Conservation (phyloP, 2,113 vertebrate species). For the Mixornis gularis region DNA sequence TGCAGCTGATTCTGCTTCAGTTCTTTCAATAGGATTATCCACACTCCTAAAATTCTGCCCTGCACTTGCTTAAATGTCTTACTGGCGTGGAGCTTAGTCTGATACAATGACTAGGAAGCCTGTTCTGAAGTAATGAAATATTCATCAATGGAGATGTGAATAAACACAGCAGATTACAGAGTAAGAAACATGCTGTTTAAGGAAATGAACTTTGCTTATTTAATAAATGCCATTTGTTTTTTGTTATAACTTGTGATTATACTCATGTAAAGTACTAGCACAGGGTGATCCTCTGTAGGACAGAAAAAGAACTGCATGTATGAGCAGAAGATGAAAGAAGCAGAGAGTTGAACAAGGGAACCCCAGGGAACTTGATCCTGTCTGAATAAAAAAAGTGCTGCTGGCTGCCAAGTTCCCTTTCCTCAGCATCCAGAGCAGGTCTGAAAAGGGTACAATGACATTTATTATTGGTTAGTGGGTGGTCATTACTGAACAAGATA, state of each 20-base stretch:
- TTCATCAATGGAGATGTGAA: background rate
- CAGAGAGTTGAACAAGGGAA: background rate
- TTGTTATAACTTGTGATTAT: background rate
- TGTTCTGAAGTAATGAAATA: constrained; percentile 1
- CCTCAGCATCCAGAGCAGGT: background rate
- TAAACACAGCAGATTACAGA: background rate
- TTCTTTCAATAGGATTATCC: background rate
- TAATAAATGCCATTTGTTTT: background rate
- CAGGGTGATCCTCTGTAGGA: background rate
- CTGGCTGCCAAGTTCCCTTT: constrained; percentile 6
- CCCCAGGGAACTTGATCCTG: background rate
- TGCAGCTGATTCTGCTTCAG: background rate
- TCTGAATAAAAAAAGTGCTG: background rate
- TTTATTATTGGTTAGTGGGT: background rate
- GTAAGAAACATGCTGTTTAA: background rate
- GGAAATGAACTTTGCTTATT: constrained; percentile 17
- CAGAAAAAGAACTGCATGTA: background rate
- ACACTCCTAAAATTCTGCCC: background rate
- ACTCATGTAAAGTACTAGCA: background rate
- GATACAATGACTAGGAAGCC: background rate
- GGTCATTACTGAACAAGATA: background rate
- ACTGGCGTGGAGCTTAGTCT: background rate
- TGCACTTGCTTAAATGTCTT: background rate
- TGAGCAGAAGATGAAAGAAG: background rate
- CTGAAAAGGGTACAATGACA: background rate